Evolutionary conservation across 1,140 invertebrate genomes (phyloP), one percentile per base, ranked within the genome.

Genomic region (Ylistrum balloti): DNA sequence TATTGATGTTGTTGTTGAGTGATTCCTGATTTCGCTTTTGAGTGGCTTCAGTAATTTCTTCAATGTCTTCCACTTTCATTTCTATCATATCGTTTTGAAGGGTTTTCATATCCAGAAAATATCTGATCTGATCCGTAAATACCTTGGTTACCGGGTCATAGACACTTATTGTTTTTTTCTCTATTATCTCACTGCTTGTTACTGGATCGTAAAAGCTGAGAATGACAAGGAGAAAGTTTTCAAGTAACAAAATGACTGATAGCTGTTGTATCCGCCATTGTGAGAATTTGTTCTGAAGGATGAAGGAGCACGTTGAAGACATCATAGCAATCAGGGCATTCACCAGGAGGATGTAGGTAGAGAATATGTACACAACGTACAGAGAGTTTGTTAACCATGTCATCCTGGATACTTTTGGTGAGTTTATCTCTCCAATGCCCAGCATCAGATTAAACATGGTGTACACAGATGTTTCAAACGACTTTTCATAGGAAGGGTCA

Each of bases 311-410:
- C 15, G 94, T 94, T 48, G 93, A 91, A 35, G 94, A 94, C 93
- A 94, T 93, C 92, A 94, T 93, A 56, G 94, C 94, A 48, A 94
- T 94, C 15, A 94, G 92, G 20, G 90, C 90, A 90, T 94, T 94
- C 17, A 94, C 41, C 89, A 93, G 91, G 5, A 94, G 90, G 1
- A 94, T 89, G 45, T 93, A 94, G 17, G 92, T 93, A 2, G 94
- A 86, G 20, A 94, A 74, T 0, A 92, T 92, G 90, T 93, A 94
- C 17, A 93, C 33, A 10, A 93, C 56, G 89, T 93, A 94, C 2
- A 94, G 89, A 9, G 87, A 89, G 33, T 92, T 88, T 15, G 92
- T 92, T 87, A 95, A 48, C 92, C 94, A 93, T n/a, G 93, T 92
- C 32, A 88, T 35, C 28, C 90, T 41, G 22, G 94, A 90, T 20